phyloP scores from a whole-genome alignment of 2,113 vertebrate genomes.

The Cynopterus brachyotis region DNA sequence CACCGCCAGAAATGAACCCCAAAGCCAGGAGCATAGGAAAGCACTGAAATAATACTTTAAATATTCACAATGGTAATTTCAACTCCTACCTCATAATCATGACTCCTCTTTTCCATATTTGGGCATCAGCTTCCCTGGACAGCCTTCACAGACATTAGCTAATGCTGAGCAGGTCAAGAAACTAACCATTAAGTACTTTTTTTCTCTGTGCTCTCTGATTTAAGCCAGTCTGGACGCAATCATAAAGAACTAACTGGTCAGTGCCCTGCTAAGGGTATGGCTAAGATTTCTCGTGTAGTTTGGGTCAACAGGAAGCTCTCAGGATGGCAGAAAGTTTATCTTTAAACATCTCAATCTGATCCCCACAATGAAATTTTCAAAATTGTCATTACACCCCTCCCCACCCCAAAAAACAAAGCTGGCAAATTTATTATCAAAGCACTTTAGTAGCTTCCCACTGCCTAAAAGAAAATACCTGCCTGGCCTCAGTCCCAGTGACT shows the following conservation, averaged over 20 bases:
- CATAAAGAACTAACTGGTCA: constrained; percentile 54
- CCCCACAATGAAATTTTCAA: constrained; percentile 25
- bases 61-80: background rate
- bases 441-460: background rate
- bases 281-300: constrained; percentile 20
- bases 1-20: background rate
- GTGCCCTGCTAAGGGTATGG: background rate
- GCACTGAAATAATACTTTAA: constrained; percentile 38
- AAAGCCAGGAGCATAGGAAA: background rate
- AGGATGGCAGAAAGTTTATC: background rate
- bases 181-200: constrained; percentile 50
- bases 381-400: background rate
- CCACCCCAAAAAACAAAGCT: constrained; percentile 25
- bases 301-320: constrained; percentile 45
- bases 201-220: background rate
- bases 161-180: constrained; percentile 61
- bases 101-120: constrained; percentile 61
- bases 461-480: background rate
- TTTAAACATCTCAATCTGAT: constrained; percentile 43
- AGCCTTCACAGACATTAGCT: constrained; percentile 68
- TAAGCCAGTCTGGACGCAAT: constrained; percentile 41
- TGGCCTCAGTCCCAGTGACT: background rate
- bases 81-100: constrained; percentile 59
- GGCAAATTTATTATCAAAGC: constrained; percentile 27
- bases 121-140: constrained; percentile 44